Conservation (phyloP, 2,797 vertebrate species). For the Pteronotus mesoamericanus region DNA sequence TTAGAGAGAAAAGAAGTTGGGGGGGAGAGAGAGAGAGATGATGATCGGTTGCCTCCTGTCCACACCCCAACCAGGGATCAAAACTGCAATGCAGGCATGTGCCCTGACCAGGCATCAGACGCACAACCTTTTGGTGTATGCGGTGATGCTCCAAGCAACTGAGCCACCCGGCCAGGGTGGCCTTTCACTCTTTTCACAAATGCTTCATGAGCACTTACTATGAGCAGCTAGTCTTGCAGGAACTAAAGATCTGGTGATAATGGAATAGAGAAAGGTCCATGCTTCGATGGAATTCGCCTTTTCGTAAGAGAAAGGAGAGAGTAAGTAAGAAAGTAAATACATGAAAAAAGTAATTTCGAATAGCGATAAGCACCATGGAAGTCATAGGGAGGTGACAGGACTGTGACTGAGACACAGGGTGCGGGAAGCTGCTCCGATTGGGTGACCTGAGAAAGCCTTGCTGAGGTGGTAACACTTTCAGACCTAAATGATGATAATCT, state of each 20-base stretch:
- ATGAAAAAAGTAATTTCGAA: background rate
- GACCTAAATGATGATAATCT: background rate
- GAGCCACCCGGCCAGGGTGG: background rate
- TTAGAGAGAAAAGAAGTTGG: background rate
- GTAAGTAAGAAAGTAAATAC: background rate
- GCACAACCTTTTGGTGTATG: background rate
- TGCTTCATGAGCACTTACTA: background rate
- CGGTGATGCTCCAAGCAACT: background rate
- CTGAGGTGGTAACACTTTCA: background rate
- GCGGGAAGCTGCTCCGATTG: background rate
- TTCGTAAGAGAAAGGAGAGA: background rate
- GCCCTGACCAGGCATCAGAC: background rate
- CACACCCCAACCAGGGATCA: background rate
- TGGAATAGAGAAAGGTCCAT: background rate
- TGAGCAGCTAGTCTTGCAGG: background rate
- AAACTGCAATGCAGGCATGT: background rate
- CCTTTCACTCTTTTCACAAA: background rate
- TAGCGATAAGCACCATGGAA: background rate
- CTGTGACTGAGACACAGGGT: no score
- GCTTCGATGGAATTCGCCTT: background rate
- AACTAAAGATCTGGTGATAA: background rate
- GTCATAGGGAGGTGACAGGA: background rate
- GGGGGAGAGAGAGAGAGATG: background rate
- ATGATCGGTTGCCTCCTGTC: background rate
- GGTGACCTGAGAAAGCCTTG: background rate